Percentiles rank a stretch among this genome's conserved stretches.
Evolutionary conservation across 1,140 invertebrate genomes (phyloP).

Genomic region (Brachionus sp.): DNA sequence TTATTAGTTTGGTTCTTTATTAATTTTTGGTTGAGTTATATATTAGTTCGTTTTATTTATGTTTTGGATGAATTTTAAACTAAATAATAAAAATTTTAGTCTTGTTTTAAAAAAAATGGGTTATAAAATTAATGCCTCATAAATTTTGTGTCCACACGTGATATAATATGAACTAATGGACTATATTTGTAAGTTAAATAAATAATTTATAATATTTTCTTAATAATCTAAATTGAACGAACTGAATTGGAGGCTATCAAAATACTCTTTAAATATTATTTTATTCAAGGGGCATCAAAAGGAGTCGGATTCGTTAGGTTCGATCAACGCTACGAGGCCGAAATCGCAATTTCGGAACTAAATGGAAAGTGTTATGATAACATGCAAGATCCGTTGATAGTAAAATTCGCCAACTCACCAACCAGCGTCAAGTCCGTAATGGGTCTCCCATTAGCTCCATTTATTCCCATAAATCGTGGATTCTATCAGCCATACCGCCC

Average conservation of each 20-base stretch:
- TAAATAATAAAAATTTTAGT: conserved; percentile 13
- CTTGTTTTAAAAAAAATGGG: not conserved
- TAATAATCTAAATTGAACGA: not conserved
- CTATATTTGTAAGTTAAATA: not conserved
- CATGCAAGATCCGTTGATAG: conserved; percentile 91
- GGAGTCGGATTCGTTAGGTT: conserved; percentile 99
- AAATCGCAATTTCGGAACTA: conserved; percentile 91
- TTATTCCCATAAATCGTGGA: conserved; percentile 14
- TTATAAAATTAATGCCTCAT: not conserved
- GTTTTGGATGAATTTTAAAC: conserved; percentile 9
- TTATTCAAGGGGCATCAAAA: conserved; percentile 80
- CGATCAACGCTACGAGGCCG: conserved; percentile 93
- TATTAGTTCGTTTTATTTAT: not conserved
- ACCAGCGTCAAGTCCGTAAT: conserved; percentile 49
- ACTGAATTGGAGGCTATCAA: not conserved
- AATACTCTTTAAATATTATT: not conserved
- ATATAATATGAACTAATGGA: not conserved
- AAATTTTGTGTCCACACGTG: not conserved
- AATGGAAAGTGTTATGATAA: conserved; percentile 89
- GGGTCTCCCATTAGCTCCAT: conserved; percentile 41
- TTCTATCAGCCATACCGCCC: conserved; percentile 43
- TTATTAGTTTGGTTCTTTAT: not conserved
- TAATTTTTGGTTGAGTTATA: not conserved
- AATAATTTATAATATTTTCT: conserved; percentile 1
- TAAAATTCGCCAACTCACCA: conserved; percentile 93